Conservation (phyloP, 2,797 vertebrate species). For the Amblyraja radiata region DNA sequence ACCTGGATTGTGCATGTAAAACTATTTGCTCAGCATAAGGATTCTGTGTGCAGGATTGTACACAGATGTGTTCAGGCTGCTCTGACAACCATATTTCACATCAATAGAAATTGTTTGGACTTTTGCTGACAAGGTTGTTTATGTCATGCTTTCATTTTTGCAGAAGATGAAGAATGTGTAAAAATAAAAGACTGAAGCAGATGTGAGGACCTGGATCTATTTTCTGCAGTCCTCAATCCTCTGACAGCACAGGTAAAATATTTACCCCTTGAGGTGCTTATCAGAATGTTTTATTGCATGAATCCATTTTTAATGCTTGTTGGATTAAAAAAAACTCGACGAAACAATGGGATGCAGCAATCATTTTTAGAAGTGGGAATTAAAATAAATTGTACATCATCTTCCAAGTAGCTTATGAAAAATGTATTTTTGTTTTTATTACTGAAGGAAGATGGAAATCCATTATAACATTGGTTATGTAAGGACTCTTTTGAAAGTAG, state of each 20-base stretch:
- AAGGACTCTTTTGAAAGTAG: not conserved
- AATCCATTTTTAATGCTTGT: not conserved
- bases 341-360: not conserved
- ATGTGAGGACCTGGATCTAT: not conserved
- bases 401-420: not conserved
- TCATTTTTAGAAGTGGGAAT: not conserved
- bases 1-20: not conserved
- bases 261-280: not conserved
- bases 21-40: not conserved
- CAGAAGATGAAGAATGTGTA: not conserved
- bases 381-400: not conserved
- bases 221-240: not conserved
- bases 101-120: not conserved
- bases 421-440: not conserved
- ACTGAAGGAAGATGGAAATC: not conserved
- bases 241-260: conserved; percentile 1
- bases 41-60: not conserved
- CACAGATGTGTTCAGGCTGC: not conserved
- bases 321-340: not conserved
- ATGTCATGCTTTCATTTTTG: not conserved
- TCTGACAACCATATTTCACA: not conserved
- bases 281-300: no score
- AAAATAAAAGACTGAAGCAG: not conserved
- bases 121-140: not conserved
- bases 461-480: not conserved